A percentile compares a stretch with the other conserved stretches of the same genome.
Conservation (phyloP, 2,113 vertebrate genomes). For the Falcunculus frontatus region DNA sequence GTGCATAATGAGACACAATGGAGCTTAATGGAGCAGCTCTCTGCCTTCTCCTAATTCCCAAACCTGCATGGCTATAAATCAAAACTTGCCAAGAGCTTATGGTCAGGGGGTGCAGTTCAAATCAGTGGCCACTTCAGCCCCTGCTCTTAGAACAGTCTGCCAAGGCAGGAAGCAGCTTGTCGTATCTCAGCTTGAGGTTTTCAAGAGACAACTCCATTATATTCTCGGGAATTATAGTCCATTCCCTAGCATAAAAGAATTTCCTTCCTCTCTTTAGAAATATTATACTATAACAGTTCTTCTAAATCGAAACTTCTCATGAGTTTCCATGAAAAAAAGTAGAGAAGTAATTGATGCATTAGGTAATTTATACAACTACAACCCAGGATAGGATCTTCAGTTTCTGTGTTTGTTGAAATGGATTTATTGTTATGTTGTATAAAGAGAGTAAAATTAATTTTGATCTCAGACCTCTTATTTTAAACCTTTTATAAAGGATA, state of each 20-base stretch:
- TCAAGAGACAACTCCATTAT: not conserved
- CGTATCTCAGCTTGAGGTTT: not conserved
- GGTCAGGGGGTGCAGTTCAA: not conserved
- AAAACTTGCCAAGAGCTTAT: not conserved
- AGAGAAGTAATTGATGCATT: not conserved
- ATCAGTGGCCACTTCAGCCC: rapidly evolving
- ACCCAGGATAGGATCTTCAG: not conserved
- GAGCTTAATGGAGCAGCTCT: not conserved
- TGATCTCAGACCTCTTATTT: not conserved
- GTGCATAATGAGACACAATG: not conserved
- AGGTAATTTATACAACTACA: not conserved
- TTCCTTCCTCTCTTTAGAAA: not conserved
- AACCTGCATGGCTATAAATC: not conserved
- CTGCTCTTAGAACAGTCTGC: not conserved
- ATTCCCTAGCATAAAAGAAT: not conserved
- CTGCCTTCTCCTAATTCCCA: not conserved
- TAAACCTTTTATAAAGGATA: not conserved
- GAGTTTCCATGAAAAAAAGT: not conserved
- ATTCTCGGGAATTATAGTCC: not conserved
- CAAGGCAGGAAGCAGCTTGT: not conserved
- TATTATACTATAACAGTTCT: not conserved
- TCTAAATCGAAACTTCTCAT: not conserved
- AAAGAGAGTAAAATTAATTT: not conserved
- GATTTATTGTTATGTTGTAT: not conserved
- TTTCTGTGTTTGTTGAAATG: not conserved